Base-by-base conservation (phyloP, 2,888 invertebrate species). In the Zygothrica quintamaculata region DNA sequence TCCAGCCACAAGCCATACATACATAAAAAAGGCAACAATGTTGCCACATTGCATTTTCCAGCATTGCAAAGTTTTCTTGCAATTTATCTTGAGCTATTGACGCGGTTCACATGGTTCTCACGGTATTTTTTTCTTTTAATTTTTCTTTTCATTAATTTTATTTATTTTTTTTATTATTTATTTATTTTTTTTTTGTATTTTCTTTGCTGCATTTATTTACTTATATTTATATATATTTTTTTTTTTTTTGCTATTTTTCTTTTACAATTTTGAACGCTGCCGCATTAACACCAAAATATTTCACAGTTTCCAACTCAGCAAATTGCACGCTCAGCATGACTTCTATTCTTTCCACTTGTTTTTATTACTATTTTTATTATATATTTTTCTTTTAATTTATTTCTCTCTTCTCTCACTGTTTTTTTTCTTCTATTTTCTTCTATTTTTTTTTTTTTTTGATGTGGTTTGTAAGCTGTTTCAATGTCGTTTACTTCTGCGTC, bases 21-120 rank as follows among this genome's bases (percentile, higher is more conserved):
- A n/a, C n/a, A n/a, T n/a, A n/a, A n/a, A n/a, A n/a, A n/a, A n/a
- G n/a, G n/a, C n/a, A 25, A 26, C 57, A 40, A 37, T 48, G 36
- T 56, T 72, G 78, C 69, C 78, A 68, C 71, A 74, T 77, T 68
- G 65, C 77, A 79, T 82, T 79, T 82, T 82, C 74, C 77, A 82
- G 50, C 78, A 71, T 76, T 61, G 74, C 84, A 74, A 59, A 65
- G 74, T 77, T 74, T 78, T 74, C 80, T 77, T 77, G 80, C 77
- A 56, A 69, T 74, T 77, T 77, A 80, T 77, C 72, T 79, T 74
- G 33, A 60, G 55, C 52, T 33, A 26, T 31, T 55, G 22, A 44
- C 52, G 15, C 51, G 69, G 71, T 60, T 65, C 58, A 74, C 80
- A 80, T 84, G 80, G 80, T 81, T 80, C 80, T 81, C 80, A 80